These are phyloP conservation scores for Nephrotoma appendiculata DNA, from an alignment of 2,888 invertebrate genomes.

Conservation along the genomic window DNA sequence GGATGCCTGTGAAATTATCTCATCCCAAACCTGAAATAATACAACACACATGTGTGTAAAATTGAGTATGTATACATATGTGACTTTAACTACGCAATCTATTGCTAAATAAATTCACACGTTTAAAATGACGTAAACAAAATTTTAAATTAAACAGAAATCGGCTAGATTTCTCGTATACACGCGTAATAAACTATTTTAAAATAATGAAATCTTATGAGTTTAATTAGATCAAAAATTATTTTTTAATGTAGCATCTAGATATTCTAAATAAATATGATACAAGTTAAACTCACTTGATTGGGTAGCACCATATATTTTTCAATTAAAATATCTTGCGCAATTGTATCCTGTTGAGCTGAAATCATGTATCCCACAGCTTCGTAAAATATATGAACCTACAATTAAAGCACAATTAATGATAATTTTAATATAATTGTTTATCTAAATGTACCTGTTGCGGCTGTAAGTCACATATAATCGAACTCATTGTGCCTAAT, in stretches of 20 bases:
- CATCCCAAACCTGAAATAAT: slow-evolving; percentile 64
- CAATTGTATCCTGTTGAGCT: slow-evolving; percentile 79
- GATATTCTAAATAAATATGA: neutral
- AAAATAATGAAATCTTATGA: neutral
- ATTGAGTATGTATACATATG: neutral
- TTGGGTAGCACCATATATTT: slow-evolving; percentile 97
- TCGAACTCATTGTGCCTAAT: slow-evolving; percentile 84
- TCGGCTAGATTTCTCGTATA: neutral
- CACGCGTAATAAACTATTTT: neutral
- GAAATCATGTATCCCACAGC: slow-evolving; percentile 99
- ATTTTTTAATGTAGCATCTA: neutral
- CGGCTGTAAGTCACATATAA: slow-evolving; percentile 97
- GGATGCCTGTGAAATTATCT: slow-evolving; percentile 91
- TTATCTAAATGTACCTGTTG: slow-evolving; percentile 57
- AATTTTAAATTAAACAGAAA: neutral
- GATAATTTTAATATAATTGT: neutral
- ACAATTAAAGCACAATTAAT: slow-evolving; percentile 28
- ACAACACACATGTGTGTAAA: slow-evolving; percentile 10
- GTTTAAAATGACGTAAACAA: neutral
- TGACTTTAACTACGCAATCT: neutral
- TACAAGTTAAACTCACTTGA: slow-evolving; percentile 42
- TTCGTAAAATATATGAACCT: slow-evolving; percentile 91
- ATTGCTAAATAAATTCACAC: slow-evolving; percentile 1
- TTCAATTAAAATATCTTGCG: slow-evolving; percentile 89
- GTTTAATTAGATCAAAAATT: neutral